Evolutionary conservation across 2,888 invertebrate species (phyloP).

Genomic region (Cyaniris semiargus): DNA sequence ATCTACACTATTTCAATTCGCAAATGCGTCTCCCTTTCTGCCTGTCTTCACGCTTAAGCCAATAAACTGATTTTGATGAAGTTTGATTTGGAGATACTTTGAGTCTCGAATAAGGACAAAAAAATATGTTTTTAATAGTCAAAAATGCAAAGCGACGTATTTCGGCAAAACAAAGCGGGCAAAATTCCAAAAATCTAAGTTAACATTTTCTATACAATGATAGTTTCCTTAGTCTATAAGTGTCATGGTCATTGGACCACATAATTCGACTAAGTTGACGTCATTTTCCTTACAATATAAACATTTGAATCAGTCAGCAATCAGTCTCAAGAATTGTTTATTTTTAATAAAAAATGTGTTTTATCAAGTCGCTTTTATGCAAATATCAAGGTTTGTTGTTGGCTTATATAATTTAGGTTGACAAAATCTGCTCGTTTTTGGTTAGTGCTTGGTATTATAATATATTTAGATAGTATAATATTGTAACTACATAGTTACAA

Average conservation of each 20-base stretch:
- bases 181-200: not conserved
- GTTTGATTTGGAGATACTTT: no score
- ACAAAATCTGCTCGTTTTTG: not conserved
- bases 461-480: no score
- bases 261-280: constrained; percentile 19
- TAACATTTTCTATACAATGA: not conserved
- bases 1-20: no score
- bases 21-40: no score
- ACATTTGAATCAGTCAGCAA: constrained; percentile 6
- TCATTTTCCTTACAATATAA: constrained; percentile 16
- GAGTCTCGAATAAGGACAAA: no score
- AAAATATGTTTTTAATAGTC: no score
- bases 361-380: not conserved
- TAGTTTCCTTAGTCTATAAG: not conserved
- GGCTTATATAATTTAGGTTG: not conserved
- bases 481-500: no score
- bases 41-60: no score
- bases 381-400: not conserved
- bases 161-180: no score
- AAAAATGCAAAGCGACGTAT: no score
- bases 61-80: no score
- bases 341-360: not conserved
- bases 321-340: not conserved
- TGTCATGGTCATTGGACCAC: constrained; percentile 20
- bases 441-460: no score